Percentiles rank a stretch among this genome's conserved stretches.
phyloP scores from a whole-genome alignment of 1,140 invertebrate species.

The Saccostrea echinata region DNA sequence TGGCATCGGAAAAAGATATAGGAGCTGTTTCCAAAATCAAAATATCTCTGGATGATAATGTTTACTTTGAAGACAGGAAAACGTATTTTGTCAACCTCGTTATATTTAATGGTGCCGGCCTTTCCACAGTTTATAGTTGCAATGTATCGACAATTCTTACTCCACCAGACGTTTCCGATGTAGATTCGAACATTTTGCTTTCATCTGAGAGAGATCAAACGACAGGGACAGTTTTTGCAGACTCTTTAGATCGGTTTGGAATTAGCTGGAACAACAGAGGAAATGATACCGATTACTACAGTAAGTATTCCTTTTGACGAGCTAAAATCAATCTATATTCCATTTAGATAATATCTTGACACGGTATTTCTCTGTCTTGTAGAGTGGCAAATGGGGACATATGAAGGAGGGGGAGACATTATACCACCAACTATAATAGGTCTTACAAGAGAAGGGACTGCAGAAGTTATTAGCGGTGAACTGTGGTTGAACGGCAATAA shows the following conservation, averaged over 20 bases:
- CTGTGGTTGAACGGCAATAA: slow-evolving; percentile 31
- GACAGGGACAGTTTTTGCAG: neutral
- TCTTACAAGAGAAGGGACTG: neutral
- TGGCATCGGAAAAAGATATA: slow-evolving; percentile 14
- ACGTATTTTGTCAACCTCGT: slow-evolving; percentile 46
- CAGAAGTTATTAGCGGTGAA: slow-evolving; percentile 21
- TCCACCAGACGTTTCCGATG: slow-evolving; percentile 52
- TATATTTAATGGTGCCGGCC: slow-evolving; percentile 48
- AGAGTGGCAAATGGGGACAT: slow-evolving; percentile 13
- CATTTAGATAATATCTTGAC: neutral
- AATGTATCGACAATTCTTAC: slow-evolving; percentile 43
- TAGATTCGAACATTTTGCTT: neutral
- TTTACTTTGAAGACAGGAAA: slow-evolving; percentile 4
- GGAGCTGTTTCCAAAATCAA: neutral
- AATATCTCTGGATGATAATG: slow-evolving; percentile 25
- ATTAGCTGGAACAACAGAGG: slow-evolving; percentile 19
- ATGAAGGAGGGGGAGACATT: neutral
- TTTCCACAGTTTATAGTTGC: neutral
- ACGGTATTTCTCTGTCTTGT: neutral
- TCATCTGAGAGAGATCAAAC: neutral
- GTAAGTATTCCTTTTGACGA: neutral
- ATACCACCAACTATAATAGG: slow-evolving; percentile 7
- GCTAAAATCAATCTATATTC: no score
- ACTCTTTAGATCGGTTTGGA: slow-evolving; percentile 42
- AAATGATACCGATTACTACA: slow-evolving; percentile 50